Percentiles rank a stretch among this genome's conserved stretches.
These are phyloP conservation scores for Sylvicapra grimmia DNA, from an alignment of 2,113 vertebrate species.

Conservation along the genomic window DNA sequence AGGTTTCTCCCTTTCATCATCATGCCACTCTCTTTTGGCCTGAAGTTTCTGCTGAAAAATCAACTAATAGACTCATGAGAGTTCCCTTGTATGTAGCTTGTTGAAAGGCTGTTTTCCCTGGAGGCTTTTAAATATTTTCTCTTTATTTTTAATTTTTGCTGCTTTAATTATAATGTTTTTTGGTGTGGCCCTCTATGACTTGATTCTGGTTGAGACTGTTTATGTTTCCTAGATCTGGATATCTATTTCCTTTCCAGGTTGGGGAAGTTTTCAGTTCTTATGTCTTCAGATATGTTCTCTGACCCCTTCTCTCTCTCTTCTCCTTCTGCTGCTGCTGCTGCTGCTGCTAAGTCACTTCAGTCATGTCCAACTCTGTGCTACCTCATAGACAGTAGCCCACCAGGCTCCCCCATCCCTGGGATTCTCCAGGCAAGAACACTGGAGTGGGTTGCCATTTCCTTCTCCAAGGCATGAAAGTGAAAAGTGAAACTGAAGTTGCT, in stretches of 20 bases:
- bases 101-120: background rate
- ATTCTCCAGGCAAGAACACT: too few relatives aligned
- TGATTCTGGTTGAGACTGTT: background rate
- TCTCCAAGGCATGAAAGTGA: too few relatives aligned
- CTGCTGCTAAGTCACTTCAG: too few relatives aligned
- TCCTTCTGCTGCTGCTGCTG: too few relatives aligned
- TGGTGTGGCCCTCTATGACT: background rate
- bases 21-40: background rate
- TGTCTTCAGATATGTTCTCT: background rate
- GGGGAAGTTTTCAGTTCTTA: background rate
- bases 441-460: too few relatives aligned
- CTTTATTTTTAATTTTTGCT: background rate
- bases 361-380: rapidly evolving
- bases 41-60: background rate
- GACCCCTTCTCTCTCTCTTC: background rate
- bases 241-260: background rate
- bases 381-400: too few relatives aligned
- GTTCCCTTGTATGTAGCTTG: background rate
- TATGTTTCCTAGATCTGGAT: background rate
- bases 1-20: background rate
- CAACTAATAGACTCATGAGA: too few relatives aligned
- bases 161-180: background rate
- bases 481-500: too few relatives aligned
- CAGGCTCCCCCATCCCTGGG: too few relatives aligned
- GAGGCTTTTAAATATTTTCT: background rate